A percentile compares a stretch with the other conserved stretches of the same genome.
phyloP scores from a whole-genome alignment of 1,140 invertebrate genomes.

The Gryon sp. region DNA sequence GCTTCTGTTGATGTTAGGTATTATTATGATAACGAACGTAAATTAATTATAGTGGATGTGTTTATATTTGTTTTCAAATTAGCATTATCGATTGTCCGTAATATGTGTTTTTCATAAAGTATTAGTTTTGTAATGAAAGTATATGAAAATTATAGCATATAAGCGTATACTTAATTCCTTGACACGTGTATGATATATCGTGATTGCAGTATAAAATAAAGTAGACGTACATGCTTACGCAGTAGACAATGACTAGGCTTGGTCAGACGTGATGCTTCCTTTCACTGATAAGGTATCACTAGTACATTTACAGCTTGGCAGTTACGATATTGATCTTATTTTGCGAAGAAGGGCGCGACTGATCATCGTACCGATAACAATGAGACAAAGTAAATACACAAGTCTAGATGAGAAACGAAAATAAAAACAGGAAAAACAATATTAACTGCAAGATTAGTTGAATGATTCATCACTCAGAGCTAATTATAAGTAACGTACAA shows the following conservation, averaged over 20 bases:
- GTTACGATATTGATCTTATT: conserved; percentile 50
- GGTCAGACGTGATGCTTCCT: conserved; percentile 46
- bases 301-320: conserved; percentile 34
- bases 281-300: conserved; percentile 46
- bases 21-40: conserved; percentile 2
- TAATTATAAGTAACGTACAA: no score
- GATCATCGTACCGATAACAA: conserved; percentile 39
- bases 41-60: neutral
- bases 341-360: conserved; percentile 49
- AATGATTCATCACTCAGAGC: no score
- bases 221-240: conserved; percentile 6
- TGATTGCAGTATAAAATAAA: conserved; percentile 3
- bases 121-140: conserved; percentile 4
- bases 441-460: no score
- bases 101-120: neutral
- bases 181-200: neutral
- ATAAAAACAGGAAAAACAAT: neutral
- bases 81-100: neutral
- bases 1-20: no score
- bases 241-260: conserved; percentile 52
- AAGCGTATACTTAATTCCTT: conserved; percentile 12
- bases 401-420: neutral
- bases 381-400: conserved; percentile 39
- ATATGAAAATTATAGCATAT: neutral
- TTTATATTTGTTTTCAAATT: neutral